Conservation (phyloP, 2,113 vertebrate genomes). For the Orientallactaga bullata region DNA sequence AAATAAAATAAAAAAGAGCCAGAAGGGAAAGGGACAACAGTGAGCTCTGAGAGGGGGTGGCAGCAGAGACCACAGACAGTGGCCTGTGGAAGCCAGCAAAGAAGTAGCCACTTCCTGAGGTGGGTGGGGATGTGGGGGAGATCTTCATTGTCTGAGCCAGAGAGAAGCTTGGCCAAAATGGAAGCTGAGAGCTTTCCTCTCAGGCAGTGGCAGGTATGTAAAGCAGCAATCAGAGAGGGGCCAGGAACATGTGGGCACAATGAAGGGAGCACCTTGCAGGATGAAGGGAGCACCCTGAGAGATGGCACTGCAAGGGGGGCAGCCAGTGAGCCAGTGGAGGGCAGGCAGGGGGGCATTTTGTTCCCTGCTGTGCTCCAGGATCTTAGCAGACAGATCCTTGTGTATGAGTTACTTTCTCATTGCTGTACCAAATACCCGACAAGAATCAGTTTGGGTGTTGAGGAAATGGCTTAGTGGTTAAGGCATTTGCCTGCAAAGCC, state of each 20-base stretch:
- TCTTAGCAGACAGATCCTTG: neutral
- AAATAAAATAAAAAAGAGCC: too few relatives aligned
- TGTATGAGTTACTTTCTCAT: too few relatives aligned
- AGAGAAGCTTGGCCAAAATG: neutral
- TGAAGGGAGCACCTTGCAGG: neutral
- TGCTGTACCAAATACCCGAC: too few relatives aligned
- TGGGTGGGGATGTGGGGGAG: rapidly evolving
- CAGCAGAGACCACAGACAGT: neutral
- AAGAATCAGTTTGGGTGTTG: too few relatives aligned
- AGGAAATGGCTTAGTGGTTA: too few relatives aligned
- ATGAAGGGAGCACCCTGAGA: neutral
- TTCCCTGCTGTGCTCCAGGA: neutral
- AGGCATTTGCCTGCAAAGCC: too few relatives aligned
- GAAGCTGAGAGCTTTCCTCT: neutral
- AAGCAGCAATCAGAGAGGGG: neutral
- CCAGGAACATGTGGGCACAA: rapidly evolving
- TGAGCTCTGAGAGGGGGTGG: neutral
- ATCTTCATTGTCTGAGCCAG: neutral
- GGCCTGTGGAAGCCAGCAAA: neutral
- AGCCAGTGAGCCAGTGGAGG: rapidly evolving
- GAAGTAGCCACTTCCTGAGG: rapidly evolving
- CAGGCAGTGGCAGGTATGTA: too few relatives aligned
- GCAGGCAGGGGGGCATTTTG: too few relatives aligned
- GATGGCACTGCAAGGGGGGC: neutral
- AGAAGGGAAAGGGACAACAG: neutral